Percentiles rank a stretch among this genome's conserved stretches.
These are phyloP conservation scores for Camptogramma bilineatum DNA, from an alignment of 2,888 invertebrate genomes.

Conservation along the genomic window DNA sequence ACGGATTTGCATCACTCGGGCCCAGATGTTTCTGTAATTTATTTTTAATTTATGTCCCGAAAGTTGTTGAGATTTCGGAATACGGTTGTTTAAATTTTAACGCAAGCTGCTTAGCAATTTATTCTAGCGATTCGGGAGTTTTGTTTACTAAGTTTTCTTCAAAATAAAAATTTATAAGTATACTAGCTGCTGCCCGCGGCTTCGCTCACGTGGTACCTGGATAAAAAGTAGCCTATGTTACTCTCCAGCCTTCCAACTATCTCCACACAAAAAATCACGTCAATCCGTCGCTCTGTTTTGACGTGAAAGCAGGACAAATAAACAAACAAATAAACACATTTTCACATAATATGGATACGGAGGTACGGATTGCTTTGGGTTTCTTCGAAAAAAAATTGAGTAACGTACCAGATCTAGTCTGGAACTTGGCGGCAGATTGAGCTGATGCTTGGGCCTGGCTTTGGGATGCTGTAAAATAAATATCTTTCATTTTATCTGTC, in stretches of 20 bases:
- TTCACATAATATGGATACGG: too few relatives aligned
- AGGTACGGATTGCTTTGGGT: background rate
- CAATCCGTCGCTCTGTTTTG: too few relatives aligned
- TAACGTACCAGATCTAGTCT: slow-evolving; percentile 19
- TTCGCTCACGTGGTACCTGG: too few relatives aligned
- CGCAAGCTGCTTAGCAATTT: slow-evolving; percentile 31
- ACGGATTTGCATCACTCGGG: slow-evolving; percentile 75
- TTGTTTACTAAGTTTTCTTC: slow-evolving; percentile 9
- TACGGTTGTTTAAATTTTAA: slow-evolving; percentile 46
- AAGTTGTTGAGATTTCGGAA: slow-evolving; percentile 68
- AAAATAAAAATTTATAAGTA: background rate
- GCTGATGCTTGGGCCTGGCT: slow-evolving; percentile 17
- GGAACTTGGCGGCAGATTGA: background rate
- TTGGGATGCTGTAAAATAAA: slow-evolving; percentile 16
- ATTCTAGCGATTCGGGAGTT: slow-evolving; percentile 14
- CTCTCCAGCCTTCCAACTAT: too few relatives aligned
- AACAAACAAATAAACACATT: too few relatives aligned
- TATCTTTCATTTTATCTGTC: background rate
- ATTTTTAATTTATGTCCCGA: slow-evolving; percentile 81
- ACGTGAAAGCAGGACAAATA: too few relatives aligned
- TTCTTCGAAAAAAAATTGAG: background rate
- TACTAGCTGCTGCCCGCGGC: too few relatives aligned
- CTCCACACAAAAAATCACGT: too few relatives aligned
- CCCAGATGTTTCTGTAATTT: slow-evolving; percentile 76
- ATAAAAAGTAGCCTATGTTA: too few relatives aligned